These are phyloP conservation scores for Strigamia transsilvanica DNA, from an alignment of 2,888 invertebrate genomes.

Conservation along the genomic window DNA sequence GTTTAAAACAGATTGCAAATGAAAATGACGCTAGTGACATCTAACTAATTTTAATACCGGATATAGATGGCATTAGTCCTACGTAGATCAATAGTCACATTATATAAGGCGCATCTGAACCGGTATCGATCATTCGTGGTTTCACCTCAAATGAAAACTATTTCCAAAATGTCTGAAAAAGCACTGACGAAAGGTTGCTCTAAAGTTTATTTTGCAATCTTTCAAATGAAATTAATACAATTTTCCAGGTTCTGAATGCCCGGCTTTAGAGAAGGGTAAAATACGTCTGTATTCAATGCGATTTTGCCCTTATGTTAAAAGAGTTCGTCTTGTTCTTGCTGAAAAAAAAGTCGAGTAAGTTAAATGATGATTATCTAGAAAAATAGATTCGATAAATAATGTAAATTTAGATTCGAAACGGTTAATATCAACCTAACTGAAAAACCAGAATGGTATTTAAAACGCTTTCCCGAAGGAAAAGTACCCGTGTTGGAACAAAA, in stretches of 20 bases:
- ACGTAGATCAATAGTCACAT: no score
- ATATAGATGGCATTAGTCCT: no score
- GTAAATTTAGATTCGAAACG: conserved; percentile 6
- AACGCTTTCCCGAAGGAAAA: conserved; percentile 27
- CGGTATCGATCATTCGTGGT: no score
- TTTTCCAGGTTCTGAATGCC: conserved; percentile 10
- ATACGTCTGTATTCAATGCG: conserved; percentile 49
- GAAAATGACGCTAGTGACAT: no score
- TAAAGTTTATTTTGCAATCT: not conserved
- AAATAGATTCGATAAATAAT: not conserved
- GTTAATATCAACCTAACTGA: conserved; percentile 50
- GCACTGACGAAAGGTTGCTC: not conserved
- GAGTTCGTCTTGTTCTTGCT: conserved; percentile 50
- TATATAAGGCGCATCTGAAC: no score
- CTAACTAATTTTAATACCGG: no score
- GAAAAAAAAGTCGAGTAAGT: conserved; percentile 39
- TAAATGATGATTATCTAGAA: not conserved
- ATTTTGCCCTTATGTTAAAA: conserved; percentile 50
- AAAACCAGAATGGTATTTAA: conserved; percentile 51
- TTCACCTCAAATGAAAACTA: no score
- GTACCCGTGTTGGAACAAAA: conserved; percentile 37
- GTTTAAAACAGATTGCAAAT: no score
- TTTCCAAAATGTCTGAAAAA: conserved; percentile 6
- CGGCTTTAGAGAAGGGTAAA: not conserved
- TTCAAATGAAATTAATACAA: not conserved